Base-by-base conservation (phyloP, 1,140 invertebrate species). In the Brachionus rotundiformis region DNA sequence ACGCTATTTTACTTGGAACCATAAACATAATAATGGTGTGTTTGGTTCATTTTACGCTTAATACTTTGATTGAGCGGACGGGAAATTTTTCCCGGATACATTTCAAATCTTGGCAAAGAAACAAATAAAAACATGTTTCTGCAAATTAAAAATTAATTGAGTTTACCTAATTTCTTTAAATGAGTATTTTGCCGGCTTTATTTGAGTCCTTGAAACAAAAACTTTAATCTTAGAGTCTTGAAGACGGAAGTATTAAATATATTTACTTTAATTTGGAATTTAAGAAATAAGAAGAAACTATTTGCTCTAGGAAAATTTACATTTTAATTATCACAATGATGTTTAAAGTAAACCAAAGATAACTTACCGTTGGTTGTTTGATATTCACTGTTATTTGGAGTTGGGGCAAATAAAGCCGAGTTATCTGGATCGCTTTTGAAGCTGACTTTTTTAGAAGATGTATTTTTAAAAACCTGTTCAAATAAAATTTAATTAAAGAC, bases 281-380 rank as follows among this genome's bases (percentile, higher is more conserved):
- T 25, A 19, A 19, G 47, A 54, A 54, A 54, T 54, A 54, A 54
- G 47, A 54, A n/a, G 47, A 54, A 19, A 54, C 23, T 54, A 54
- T 54, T 54, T 54, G 47, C 47, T 23, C 47, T 54, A 25, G 47
- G 47, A 68, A 68, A 68, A 36, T 68, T 39, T 68, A 68, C 63
- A 33, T 41, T 68, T 68, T 68, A 68, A 68, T 68, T 68, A 39
- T 23, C 63, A 68, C 31, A n/a, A 33, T 29, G 25, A 36, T 33
- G 16, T 19, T 33, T 29, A 68, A 68, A 36, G 7, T 16, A 68
- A 36, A 8, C 19, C 6, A 11, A n/a, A 31, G n/a, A 36, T 68
- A n/a, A 31, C 33, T 68, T 33, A 68, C 16, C 16, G 16, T 68
- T 36, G 33, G 5, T n/a, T 33, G 31, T 33, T 68, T 68, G 63